Percentiles rank a stretch among this genome's conserved stretches.
Conservation (phyloP, 2,113 vertebrate species). For the Muntiacus reevesi region DNA sequence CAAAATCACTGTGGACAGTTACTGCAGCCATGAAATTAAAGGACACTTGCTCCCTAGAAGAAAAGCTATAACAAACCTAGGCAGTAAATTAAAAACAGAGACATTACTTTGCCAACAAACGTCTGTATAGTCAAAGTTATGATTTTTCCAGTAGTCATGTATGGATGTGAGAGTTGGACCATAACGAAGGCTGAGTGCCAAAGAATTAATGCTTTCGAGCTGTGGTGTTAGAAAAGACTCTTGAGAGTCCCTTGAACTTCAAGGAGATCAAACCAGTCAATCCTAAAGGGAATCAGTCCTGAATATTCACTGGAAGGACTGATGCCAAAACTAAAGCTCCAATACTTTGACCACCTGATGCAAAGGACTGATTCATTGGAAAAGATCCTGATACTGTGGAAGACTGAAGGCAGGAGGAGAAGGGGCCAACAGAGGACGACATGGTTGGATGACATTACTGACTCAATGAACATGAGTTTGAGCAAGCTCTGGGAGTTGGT, state of each 20-base stretch:
- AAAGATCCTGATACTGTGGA: background rate
- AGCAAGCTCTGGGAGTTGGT: background rate
- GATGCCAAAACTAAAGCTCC: background rate
- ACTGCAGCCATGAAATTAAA: background rate
- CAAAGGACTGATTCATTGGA: background rate
- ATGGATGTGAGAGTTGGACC: background rate
- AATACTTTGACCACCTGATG: background rate
- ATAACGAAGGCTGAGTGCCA: rapidly evolving
- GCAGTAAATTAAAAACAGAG: background rate
- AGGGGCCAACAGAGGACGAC: background rate
- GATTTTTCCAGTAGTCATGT: background rate
- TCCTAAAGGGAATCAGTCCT: background rate
- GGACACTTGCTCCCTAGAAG: background rate
- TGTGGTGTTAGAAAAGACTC: background rate
- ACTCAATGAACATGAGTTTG: background rate
- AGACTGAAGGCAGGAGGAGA: background rate
- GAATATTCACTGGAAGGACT: background rate
- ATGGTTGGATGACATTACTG: background rate
- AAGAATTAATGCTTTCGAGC: background rate
- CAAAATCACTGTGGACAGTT: background rate
- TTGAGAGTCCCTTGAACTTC: background rate
- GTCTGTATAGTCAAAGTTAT: background rate
- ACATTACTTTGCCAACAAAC: background rate
- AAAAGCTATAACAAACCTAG: background rate
- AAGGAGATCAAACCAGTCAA: background rate